Conservation (phyloP, 37 sponge, comb jelly and placozoan species). For the Geodia barretti region DNA sequence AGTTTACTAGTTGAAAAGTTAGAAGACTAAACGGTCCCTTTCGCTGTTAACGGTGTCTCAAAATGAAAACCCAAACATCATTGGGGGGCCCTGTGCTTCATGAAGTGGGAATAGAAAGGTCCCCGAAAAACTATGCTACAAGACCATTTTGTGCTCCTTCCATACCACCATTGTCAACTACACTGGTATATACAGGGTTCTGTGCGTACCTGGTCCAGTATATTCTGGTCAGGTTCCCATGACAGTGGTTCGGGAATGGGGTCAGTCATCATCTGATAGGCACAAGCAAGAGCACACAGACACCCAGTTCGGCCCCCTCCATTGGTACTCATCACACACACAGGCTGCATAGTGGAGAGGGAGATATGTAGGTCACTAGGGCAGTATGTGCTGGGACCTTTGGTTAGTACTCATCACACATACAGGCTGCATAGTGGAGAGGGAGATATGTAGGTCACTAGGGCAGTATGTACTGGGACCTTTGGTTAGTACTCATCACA, state of each 20-base stretch:
- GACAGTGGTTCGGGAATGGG: not conserved
- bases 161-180: too few species aligned
- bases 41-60: too few species aligned
- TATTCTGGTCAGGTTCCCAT: constrained; percentile 33
- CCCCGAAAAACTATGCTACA: too few species aligned
- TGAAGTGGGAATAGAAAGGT: too few species aligned
- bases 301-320: constrained; percentile 66
- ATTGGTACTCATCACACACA: constrained; percentile 35
- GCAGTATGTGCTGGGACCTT: not conserved
- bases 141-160: too few species aligned
- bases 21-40: too few species aligned
- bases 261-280: constrained; percentile 40
- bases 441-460: not conserved
- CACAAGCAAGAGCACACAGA: constrained; percentile 42
- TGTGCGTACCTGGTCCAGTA: constrained; percentile 47
- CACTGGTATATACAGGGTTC: too few species aligned
- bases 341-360: constrained; percentile 33
- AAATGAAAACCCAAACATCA: too few species aligned
- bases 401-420: not conserved
- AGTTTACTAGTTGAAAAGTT: too few species aligned
- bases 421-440: not conserved
- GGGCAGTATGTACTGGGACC: too few species aligned
- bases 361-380: not conserved
- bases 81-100: too few species aligned
- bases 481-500: too few species aligned